Conservation (phyloP, 2,888 invertebrate species). For the Lycia hirtaria region DNA sequence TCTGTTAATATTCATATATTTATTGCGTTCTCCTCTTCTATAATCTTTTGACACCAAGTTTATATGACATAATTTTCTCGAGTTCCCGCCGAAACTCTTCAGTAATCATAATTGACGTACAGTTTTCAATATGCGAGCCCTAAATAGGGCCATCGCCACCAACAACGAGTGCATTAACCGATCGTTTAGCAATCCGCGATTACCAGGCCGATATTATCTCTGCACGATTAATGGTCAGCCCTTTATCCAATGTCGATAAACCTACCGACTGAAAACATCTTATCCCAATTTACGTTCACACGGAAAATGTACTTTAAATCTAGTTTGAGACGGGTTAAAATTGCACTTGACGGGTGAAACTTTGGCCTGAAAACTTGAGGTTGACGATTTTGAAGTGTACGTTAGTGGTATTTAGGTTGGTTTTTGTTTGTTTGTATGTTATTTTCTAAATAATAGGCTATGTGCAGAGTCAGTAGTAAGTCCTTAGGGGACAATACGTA, state of each 20-base stretch:
- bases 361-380: slow-evolving; percentile 32
- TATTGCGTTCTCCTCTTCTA: too few species aligned
- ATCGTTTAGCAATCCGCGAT: slow-evolving; percentile 80
- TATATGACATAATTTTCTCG: too few species aligned
- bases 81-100: too few species aligned
- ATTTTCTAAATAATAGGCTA: slow-evolving; percentile 61
- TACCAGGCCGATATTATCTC: slow-evolving; percentile 79
- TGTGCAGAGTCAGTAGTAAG: slow-evolving; percentile 72
- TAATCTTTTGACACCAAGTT: too few species aligned
- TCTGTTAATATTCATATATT: too few species aligned
- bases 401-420: slow-evolving; percentile 26
- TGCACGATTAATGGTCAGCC: slow-evolving; percentile 77
- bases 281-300: slow-evolving; percentile 40
- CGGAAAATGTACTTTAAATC: slow-evolving; percentile 42
- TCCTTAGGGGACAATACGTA: slow-evolving; percentile 80
- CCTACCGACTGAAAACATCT: slow-evolving; percentile 49
- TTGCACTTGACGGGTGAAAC: slow-evolving; percentile 25
- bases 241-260: slow-evolving; percentile 78
- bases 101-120: too few species aligned
- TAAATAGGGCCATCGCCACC: slow-evolving; percentile 63
- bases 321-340: slow-evolving; percentile 17
- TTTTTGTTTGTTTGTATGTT: slow-evolving; percentile 38
- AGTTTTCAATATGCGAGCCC: slow-evolving; percentile 41
- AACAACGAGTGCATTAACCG: slow-evolving; percentile 64
- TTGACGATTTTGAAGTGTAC: slow-evolving; percentile 38